Conservation (phyloP, 37 sponge, comb jelly and placozoan genomes). For the Halisarca cf. caerulea region DNA sequence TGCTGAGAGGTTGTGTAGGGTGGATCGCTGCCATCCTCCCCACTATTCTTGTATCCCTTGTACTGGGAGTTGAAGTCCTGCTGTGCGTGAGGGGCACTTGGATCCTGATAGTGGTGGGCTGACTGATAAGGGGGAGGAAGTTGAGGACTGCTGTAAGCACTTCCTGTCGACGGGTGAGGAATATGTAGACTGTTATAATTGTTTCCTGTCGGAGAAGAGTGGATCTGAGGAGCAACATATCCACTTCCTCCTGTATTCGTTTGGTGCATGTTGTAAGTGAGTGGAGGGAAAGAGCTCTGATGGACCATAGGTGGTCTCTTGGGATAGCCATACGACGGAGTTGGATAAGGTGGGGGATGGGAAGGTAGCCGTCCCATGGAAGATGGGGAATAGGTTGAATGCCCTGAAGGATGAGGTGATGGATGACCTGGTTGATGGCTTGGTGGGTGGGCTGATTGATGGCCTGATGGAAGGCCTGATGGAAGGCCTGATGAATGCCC, state of each 20-base stretch:
- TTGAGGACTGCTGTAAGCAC: too few relatives aligned
- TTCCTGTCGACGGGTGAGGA: too few relatives aligned
- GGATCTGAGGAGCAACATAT: background rate
- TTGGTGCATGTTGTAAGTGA: background rate
- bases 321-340: background rate
- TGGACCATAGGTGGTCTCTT: background rate
- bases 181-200: too few relatives aligned
- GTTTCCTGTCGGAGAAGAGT: background rate
- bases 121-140: too few relatives aligned
- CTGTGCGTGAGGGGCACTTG: too few relatives aligned
- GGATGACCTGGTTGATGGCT: background rate
- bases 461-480: background rate
- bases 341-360: background rate
- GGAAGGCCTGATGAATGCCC: background rate
- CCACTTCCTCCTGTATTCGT: background rate
- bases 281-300: conserved; percentile 23
- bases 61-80: too few relatives aligned
- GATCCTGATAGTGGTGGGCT: too few relatives aligned
- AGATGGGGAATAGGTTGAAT: background rate
- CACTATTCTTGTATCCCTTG: too few relatives aligned
- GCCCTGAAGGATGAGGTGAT: background rate
- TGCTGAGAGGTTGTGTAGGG: too few relatives aligned
- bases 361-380: background rate
- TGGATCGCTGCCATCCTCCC: too few relatives aligned
- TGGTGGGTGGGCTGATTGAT: background rate